Evolutionary conservation across 2,888 invertebrate genomes (phyloP).

Genomic region (Hirtodrosophila alboralis): DNA sequence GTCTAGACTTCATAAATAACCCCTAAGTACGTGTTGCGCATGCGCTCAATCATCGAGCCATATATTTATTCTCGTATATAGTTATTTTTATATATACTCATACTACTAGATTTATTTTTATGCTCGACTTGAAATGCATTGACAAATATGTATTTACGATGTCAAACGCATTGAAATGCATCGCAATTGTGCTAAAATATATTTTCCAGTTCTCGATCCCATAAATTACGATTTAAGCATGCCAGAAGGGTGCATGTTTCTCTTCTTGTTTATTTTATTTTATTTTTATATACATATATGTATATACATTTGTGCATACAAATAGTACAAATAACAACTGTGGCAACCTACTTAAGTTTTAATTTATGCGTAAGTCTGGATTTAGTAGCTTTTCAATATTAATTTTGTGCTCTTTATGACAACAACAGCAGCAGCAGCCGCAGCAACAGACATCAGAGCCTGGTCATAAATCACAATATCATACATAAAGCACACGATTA

Average conservation of each 20-base stretch:
- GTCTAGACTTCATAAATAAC: constrained; percentile 77
- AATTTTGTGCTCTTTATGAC: constrained; percentile 63
- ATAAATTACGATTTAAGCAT: constrained; percentile 66
- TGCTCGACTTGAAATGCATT: constrained; percentile 48
- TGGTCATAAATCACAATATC: constrained; percentile 70
- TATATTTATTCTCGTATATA: neutral
- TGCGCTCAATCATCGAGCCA: constrained; percentile 19
- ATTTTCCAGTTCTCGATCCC: constrained; percentile 54
- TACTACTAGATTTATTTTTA: constrained; percentile 52
- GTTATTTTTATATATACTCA: constrained; percentile 18
- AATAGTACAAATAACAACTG: constrained; percentile 49
- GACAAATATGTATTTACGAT: constrained; percentile 75
- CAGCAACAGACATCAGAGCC: constrained; percentile 14
- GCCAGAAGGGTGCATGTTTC: constrained; percentile 46
- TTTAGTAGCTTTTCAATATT: constrained; percentile 77
- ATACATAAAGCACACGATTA: constrained; percentile 69
- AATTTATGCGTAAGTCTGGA: constrained; percentile 77
- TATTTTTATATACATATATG: constrained; percentile 9
- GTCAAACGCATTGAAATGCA: constrained; percentile 74
- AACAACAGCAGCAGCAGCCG: constrained; percentile 33
- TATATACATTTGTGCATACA: constrained; percentile 38
- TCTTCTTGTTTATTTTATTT: constrained; percentile 9
- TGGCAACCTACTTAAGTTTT: constrained; percentile 70
- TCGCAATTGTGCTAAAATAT: constrained; percentile 63
- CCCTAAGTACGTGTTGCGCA: constrained; percentile 4